Evolutionary conservation across 2,797 vertebrate species (phyloP).

Genomic region (Pelochelys cantorii): DNA sequence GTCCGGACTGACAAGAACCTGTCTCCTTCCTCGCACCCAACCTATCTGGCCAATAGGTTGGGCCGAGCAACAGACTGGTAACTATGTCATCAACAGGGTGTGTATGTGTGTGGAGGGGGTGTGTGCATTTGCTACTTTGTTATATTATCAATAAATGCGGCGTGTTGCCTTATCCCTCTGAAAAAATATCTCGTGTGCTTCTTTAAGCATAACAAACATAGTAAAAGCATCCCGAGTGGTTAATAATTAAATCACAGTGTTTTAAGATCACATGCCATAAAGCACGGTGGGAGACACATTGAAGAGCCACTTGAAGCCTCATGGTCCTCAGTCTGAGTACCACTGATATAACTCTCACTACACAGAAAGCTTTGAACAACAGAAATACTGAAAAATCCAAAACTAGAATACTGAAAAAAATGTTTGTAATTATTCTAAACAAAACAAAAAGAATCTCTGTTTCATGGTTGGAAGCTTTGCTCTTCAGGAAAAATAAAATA

Average conservation of each 20-base stretch:
- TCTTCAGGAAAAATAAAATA: constrained; percentile 50
- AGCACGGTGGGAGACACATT: background rate
- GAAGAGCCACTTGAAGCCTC: background rate
- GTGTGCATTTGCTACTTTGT: no score
- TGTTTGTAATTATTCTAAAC: background rate
- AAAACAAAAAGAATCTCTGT: background rate
- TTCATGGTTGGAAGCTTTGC: background rate
- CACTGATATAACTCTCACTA: background rate
- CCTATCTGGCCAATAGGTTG: no score
- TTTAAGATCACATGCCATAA: background rate
- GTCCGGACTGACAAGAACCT: no score
- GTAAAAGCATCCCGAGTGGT: background rate
- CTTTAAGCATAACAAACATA: background rate
- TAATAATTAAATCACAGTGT: background rate
- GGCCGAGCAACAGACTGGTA: no score
- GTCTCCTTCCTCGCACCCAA: no score
- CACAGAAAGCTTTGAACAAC: background rate
- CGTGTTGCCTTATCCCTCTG: no score
- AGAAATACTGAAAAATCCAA: background rate
- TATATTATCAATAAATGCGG: no score
- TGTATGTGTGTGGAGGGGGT: no score
- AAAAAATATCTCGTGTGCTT: no score
- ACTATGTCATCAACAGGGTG: no score
- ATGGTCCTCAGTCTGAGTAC: background rate
- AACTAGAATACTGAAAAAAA: background rate